Evolutionary conservation across 2,113 vertebrate species (phyloP).

Genomic region (Patagioenas fasciata): DNA sequence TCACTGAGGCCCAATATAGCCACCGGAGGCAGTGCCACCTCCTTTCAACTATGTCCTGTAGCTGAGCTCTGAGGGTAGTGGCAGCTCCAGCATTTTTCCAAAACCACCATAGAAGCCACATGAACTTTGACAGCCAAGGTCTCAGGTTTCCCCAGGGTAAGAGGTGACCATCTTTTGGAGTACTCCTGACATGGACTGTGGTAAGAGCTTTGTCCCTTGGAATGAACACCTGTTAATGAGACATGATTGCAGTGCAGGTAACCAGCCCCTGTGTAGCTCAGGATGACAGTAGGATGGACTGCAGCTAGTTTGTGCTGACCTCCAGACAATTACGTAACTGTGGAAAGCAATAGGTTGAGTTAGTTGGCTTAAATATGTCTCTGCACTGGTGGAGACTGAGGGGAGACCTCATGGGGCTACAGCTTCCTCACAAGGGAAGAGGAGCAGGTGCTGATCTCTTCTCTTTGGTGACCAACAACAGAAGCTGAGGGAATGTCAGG

Average conservation of each 20-base stretch:
- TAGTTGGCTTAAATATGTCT: not conserved
- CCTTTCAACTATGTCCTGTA: not conserved
- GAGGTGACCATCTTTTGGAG: not conserved
- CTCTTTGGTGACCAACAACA: too few relatives aligned
- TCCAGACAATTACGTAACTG: not conserved
- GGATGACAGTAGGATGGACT: not conserved
- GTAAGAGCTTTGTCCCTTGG: not conserved
- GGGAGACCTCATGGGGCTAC: too few relatives aligned
- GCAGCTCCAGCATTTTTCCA: not conserved
- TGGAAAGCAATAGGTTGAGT: not conserved
- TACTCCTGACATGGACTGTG: not conserved
- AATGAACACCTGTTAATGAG: not conserved
- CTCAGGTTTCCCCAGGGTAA: rapidly evolving
- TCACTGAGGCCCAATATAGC: not conserved
- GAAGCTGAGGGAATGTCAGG: too few relatives aligned
- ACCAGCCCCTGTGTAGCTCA: not conserved
- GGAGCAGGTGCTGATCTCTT: too few relatives aligned
- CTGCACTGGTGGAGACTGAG: too few relatives aligned
- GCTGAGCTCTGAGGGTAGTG: not conserved
- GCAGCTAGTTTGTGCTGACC: not conserved
- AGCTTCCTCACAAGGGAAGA: too few relatives aligned
- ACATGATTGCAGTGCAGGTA: not conserved
- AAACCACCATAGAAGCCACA: not conserved
- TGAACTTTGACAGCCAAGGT: not conserved
- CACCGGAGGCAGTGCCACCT: not conserved